phyloP scores from a whole-genome alignment of 1,140 invertebrate genomes.

The Andricus grossulariae region DNA sequence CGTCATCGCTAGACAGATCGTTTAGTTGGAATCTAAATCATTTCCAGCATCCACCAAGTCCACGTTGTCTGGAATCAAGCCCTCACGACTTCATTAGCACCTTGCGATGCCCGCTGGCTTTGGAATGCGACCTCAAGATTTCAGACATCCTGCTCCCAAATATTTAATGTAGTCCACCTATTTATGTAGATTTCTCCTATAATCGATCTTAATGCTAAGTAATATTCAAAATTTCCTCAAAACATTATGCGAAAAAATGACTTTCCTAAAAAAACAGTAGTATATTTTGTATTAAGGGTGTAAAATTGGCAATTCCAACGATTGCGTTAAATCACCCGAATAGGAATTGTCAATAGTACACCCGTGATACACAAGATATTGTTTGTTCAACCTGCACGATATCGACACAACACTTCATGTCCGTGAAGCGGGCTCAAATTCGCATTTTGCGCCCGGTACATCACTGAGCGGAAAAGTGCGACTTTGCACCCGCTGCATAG shows the following conservation, averaged over 20 bases:
- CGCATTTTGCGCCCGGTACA: too few relatives aligned
- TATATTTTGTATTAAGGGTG: too few relatives aligned
- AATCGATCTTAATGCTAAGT: neutral
- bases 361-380: too few relatives aligned
- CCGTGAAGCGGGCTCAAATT: too few relatives aligned
- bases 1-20: conserved; percentile 58
- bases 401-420: too few relatives aligned
- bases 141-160: conserved; percentile 31
- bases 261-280: too few relatives aligned
- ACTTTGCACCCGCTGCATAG: too few relatives aligned
- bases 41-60: conserved; percentile 44
- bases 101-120: conserved; percentile 45
- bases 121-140: conserved; percentile 52
- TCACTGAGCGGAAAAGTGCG: too few relatives aligned
- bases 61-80: conserved; percentile 29
- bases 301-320: too few relatives aligned
- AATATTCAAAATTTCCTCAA: conserved; percentile 1
- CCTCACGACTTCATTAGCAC: conserved; percentile 64
- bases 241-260: neutral
- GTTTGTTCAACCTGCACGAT: too few relatives aligned
- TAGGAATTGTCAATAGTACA: too few relatives aligned
- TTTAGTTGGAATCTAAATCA: conserved; percentile 66
- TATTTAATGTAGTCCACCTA: conserved; percentile 26
- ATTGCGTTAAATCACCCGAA: too few relatives aligned
- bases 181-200: conserved; percentile 15